Evolutionary conservation across 2,888 invertebrate species (phyloP), one percentile per base, ranked within the genome.

Genomic region (Plagiodera versicolora): DNA sequence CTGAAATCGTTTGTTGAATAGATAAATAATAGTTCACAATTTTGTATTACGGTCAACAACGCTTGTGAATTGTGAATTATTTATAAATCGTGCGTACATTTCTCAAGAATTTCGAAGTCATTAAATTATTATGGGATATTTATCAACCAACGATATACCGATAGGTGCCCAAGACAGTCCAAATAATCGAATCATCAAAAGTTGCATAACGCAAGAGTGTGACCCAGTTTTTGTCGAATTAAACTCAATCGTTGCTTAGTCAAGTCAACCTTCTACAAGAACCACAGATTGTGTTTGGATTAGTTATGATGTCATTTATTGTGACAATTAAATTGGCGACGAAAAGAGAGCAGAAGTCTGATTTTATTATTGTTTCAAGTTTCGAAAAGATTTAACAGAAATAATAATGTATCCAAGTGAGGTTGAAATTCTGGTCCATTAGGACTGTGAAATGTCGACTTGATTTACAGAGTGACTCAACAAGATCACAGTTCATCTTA

Each of bases 151-250:
- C 14, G 39, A 14, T 24, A 24, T 24, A n/a, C n/a, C 24, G 6
- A 5, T 24, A 24, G 3, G 24, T 39, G 39, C 6, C 39, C 14
- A 32, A 32, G 16, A 53, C 53, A 20, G 11, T 44, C 24, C 24
- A 24, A 45, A 44, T 44, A 1, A 53, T 30, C 30, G 18, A 16
- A 56, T 18, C 47, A 24, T 48, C 32, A 11, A 35, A 56, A 32
- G 46, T 56, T 48, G 32, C 46, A 48, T 47, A 47, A 56, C 46
- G 28, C 35, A 18, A 19, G 55, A 46, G 45, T 28, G 19, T 35
- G 55, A 56, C 48, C 48, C 46, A 48, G 19, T 56, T 56, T 28
- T 56, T n/a, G 17, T 46, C 46, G 9, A 32, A 55, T 56, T 18
- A 32, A 55, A 17, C 32, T 46, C 28, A 55, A 55, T 55, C 45